A percentile compares a stretch with the other conserved stretches of the same genome.
Conservation (phyloP, 2,888 invertebrate species). For the Limnephilus marmoratus region DNA sequence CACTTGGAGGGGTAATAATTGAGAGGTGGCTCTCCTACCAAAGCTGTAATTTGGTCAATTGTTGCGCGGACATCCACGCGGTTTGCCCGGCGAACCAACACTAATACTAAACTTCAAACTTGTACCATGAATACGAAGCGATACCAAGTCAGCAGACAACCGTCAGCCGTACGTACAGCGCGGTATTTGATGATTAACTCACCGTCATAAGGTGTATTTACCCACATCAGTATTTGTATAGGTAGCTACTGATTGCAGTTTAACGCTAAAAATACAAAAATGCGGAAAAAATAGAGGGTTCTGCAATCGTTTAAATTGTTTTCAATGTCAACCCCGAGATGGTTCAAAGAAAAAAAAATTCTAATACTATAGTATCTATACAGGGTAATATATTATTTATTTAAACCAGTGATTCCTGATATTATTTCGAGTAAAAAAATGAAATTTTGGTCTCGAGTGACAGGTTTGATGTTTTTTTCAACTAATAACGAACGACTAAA, state of each 20-base stretch:
- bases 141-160: not conserved
- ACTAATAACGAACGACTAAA: too few relatives aligned
- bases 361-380: too few relatives aligned
- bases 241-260: not conserved
- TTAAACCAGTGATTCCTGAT: too few relatives aligned
- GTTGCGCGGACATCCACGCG: constrained; percentile 25
- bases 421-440: too few relatives aligned
- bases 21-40: constrained; percentile 3
- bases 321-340: not conserved
- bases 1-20: constrained; percentile 14
- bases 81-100: not conserved
- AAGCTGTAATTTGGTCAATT: constrained; percentile 10
- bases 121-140: not conserved
- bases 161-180: not conserved
- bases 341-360: too few relatives aligned
- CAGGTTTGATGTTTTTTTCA: too few relatives aligned
- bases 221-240: not conserved
- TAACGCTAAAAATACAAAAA: not conserved
- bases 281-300: not conserved
- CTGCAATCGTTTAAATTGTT: not conserved
- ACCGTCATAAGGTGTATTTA: not conserved
- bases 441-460: too few relatives aligned
- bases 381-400: too few relatives aligned
- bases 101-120: not conserved
- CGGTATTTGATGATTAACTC: not conserved